These are phyloP conservation scores for Sciaenops ocellatus DNA, from an alignment of 2,797 vertebrate species.

Conservation along the genomic window DNA sequence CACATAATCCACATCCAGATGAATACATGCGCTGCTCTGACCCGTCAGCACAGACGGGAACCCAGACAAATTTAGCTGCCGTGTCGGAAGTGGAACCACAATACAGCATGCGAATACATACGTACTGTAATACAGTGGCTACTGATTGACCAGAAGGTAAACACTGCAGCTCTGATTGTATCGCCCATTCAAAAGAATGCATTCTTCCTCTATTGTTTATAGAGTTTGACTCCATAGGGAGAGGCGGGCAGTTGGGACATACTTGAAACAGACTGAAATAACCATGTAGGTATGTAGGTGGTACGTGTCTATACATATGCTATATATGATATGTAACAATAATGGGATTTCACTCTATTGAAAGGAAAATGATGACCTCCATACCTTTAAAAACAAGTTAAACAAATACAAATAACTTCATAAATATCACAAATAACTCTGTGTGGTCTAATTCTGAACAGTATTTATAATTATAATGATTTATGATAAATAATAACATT, in stretches of 20 bases:
- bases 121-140: slow-evolving; percentile 36
- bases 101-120: slow-evolving; percentile 17
- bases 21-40: slow-evolving; percentile 13
- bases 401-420: not conserved
- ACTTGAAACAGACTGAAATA: not conserved
- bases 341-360: not conserved
- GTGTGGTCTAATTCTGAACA: not conserved
- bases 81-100: slow-evolving; percentile 20
- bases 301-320: not conserved
- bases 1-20: slow-evolving; percentile 48
- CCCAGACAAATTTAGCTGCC: slow-evolving; percentile 16
- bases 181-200: slow-evolving; percentile 41
- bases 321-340: not conserved
- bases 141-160: slow-evolving; percentile 74
- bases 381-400: not conserved
- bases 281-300: not conserved
- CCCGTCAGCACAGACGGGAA: slow-evolving; percentile 17
- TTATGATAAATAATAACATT: not conserved
- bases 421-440: not conserved
- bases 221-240: slow-evolving; percentile 22
- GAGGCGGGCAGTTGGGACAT: slow-evolving; percentile 14
- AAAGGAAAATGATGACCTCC: not conserved
- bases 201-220: slow-evolving; percentile 46
- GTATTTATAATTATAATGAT: not conserved
- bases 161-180: slow-evolving; percentile 43